Conservation (phyloP, 1,140 invertebrate species). For the Leptinotarsa lineolata region DNA sequence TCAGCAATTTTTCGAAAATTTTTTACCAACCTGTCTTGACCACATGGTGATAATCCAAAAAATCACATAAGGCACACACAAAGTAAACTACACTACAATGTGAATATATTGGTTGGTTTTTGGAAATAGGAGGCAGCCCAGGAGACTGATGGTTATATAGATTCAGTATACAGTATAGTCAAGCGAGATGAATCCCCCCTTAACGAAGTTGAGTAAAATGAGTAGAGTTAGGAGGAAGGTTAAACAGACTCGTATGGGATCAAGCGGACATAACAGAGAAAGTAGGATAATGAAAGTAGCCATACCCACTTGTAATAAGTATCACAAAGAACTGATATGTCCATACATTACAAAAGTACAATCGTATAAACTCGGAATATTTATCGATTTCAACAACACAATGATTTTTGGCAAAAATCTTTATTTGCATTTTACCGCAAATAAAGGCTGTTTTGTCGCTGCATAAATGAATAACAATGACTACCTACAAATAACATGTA, state of each 20-base stretch:
- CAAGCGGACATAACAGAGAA: constrained; percentile 49
- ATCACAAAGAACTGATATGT: constrained; percentile 46
- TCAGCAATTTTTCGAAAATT: not conserved
- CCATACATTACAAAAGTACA: constrained; percentile 42
- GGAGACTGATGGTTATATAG: constrained; percentile 47
- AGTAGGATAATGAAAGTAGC: constrained; percentile 54
- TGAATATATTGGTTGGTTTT: constrained; percentile 40
- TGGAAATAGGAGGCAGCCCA: constrained; percentile 40
- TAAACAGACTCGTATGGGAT: constrained; percentile 33
- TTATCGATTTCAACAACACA: not conserved
- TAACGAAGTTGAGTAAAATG: constrained; percentile 31
- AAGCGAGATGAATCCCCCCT: constrained; percentile 39
- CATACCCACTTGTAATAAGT: constrained; percentile 47
- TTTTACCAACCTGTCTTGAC: constrained; percentile 45
- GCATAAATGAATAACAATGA: not conserved
- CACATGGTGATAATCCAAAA: constrained; percentile 45
- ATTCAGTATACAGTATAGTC: constrained; percentile 43
- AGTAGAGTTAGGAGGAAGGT: constrained; percentile 41
- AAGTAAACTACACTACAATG: constrained; percentile 39
- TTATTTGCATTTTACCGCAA: not conserved
- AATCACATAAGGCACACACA: constrained; percentile 33
- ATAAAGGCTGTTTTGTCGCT: not conserved
- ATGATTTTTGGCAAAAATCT: not conserved
- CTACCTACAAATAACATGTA: not conserved
- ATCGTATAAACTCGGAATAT: constrained; percentile 8